These are phyloP conservation scores for Meteorus colon DNA, from an alignment of 2,888 invertebrate genomes.

Conservation along the genomic window DNA sequence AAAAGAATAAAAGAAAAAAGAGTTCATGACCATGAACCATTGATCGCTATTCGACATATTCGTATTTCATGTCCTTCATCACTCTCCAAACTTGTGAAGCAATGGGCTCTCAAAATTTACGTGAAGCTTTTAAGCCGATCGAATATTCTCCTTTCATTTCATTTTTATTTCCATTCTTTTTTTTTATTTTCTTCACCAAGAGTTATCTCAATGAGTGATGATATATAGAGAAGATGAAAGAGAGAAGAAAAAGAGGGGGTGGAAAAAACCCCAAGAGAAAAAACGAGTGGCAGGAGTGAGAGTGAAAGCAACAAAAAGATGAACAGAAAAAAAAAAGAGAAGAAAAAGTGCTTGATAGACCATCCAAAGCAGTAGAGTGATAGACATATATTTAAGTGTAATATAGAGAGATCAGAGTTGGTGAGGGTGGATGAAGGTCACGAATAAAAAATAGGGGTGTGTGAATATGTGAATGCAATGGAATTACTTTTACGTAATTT, in stretches of 20 bases:
- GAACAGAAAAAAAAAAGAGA: neutral
- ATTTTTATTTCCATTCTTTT: neutral
- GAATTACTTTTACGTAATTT: no score
- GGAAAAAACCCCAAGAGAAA: no score
- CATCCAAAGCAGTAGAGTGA: no score
- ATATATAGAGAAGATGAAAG: conserved; percentile 10
- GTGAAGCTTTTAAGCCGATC: conserved; percentile 30
- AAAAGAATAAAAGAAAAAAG: neutral
- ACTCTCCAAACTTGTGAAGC: neutral
- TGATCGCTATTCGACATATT: conserved; percentile 19
- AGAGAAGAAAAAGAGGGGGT: neutral
- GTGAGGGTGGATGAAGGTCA: no score
- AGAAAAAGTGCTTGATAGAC: no score
- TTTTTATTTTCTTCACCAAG: neutral
- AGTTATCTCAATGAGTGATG: conserved; percentile 16
- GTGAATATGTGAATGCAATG: no score
- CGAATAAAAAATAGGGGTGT: no score
- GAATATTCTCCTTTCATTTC: conserved; percentile 17
- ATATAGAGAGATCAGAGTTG: no score
- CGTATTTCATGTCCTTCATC: neutral
- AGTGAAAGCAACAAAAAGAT: neutral
- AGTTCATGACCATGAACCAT: neutral
- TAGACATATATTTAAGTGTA: no score
- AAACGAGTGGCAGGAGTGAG: no score
- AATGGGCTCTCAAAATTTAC: neutral